phyloP scores from a whole-genome alignment of 2,888 invertebrate species.

The Holacanthella duospinosa region DNA sequence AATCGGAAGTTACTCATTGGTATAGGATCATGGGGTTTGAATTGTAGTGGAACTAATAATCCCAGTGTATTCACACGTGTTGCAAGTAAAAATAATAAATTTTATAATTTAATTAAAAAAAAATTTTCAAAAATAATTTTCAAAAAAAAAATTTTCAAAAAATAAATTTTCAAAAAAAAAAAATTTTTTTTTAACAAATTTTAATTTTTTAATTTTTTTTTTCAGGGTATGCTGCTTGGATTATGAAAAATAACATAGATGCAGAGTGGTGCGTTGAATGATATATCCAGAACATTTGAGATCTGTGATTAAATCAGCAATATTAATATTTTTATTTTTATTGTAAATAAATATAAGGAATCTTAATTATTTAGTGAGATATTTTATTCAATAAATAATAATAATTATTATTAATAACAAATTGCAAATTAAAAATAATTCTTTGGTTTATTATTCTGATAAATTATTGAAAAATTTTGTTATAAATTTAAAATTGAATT shows the following conservation, averaged over 20 bases:
- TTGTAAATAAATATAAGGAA: too few species aligned
- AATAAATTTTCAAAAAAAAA: neutral
- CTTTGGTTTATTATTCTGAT: too few species aligned
- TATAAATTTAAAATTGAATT: too few species aligned
- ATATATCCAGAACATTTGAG: too few species aligned
- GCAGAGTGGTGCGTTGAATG: slow-evolving; percentile 10
- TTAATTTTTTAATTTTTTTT: neutral
- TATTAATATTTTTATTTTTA: too few species aligned
- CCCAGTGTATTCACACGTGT: slow-evolving; percentile 9
- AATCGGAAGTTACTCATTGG: slow-evolving; percentile 3
- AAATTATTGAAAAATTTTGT: too few species aligned
- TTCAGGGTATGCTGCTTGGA: slow-evolving; percentile 9
- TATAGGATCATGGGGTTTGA: slow-evolving; percentile 8
- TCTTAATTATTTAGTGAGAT: too few species aligned
- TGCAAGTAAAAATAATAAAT: neutral
- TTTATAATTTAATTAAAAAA: neutral
- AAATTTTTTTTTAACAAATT: neutral
- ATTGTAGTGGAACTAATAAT: neutral
- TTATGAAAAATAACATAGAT: slow-evolving; percentile 4
- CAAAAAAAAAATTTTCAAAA: too few species aligned
- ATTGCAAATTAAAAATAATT: too few species aligned
- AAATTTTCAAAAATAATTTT: neutral
- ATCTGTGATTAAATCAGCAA: too few species aligned
- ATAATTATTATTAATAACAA: too few species aligned
- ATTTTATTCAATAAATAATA: too few species aligned